Evolutionary conservation across 2,797 vertebrate species (phyloP), one percentile per base, ranked within the genome.

Genomic region (Chelidonichthys spinosus): DNA sequence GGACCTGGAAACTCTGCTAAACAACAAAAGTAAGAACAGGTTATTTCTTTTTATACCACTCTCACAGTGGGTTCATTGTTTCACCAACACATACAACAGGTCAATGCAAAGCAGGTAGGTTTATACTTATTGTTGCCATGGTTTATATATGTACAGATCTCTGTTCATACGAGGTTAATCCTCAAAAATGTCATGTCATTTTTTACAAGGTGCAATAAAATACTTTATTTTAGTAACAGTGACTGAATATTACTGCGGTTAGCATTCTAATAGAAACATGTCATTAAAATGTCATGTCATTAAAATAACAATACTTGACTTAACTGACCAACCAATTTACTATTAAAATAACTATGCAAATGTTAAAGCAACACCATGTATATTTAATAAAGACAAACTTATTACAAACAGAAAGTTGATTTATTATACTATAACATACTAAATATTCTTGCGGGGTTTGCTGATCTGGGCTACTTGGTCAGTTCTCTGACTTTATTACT

Each of bases 1-100:
- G 52, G 92, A 94, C 55, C 74, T 94, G 77, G 94, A 94, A 56
- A 81, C 90, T 78, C 78, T 94, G 46, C 90, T 94, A 1, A 89
- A 40, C 82, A 91, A 68, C 80, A 93, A 93, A 74, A 72, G 94
- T 94, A 83, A 89, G 89, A 61, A 18, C 25, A 2, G 7, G 32
- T 61, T 1, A 7, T 62, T 37, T 36, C 7, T 15, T 39, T 4
- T 56, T 6, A 0, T 9, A 8, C 10, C 3, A 17, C 11, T 17
- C 47, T 6, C 2, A 25, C 63, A 39, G 3, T 36, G 4, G 63
- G 5, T 14, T 64, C 0, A 33, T n/a, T 46, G n/a, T 49, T 43
- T 43, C 1, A 55, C 8, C 18, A 52, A 33, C 17, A 36, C 6
- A 49, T 11, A 4, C 44, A 39, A 6, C 4, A 25, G 3, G 3